Evolutionary conservation across 2,113 vertebrate genomes (phyloP).

Genomic region (Acanthisitta chloris): DNA sequence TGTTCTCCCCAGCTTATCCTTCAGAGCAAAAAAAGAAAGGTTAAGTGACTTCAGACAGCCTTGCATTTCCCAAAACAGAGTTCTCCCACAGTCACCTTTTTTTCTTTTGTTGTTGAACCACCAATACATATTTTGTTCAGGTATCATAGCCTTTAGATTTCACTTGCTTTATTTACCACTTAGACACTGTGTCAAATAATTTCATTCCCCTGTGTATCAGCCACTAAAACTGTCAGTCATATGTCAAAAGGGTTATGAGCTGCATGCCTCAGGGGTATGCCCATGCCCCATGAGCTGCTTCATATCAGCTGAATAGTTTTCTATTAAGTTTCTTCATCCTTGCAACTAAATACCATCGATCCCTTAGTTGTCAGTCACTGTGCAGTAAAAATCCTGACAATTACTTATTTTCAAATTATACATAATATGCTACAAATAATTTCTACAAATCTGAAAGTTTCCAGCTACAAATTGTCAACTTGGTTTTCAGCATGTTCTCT

Average conservation of each 20-base stretch:
- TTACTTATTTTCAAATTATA: background rate
- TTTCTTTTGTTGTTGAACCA: background rate
- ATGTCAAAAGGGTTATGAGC: background rate
- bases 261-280: background rate
- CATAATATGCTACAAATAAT: rapidly evolving
- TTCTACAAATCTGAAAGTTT: background rate
- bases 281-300: background rate
- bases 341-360: background rate
- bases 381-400: background rate
- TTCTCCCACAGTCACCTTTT: background rate
- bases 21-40: background rate
- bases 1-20: background rate
- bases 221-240: background rate
- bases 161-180: background rate
- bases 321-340: background rate
- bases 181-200: background rate
- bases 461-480: background rate
- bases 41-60: background rate
- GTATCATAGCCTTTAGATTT: background rate
- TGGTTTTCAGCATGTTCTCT: background rate
- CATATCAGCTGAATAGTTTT: background rate
- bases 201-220: background rate
- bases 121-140: background rate
- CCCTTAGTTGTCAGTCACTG: background rate
- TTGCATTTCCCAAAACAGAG: background rate